These are phyloP conservation scores for Eretmochelys imbricata DNA, from an alignment of 2,113 vertebrate species.

Conservation along the genomic window DNA sequence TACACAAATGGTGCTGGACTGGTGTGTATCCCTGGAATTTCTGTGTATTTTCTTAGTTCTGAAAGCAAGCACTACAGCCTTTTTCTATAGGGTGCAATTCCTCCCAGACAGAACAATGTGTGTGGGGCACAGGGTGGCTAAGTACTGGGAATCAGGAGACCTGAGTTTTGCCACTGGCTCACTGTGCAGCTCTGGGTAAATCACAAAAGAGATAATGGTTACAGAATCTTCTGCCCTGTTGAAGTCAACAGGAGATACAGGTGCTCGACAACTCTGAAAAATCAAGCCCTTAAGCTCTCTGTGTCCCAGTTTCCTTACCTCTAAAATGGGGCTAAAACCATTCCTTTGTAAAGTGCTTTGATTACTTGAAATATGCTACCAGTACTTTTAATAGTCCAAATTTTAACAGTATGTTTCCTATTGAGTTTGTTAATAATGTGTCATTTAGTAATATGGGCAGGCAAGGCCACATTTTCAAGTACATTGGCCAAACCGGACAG, in stretches of 20 bases:
- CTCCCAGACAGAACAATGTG: background rate
- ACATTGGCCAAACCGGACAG: too few species aligned
- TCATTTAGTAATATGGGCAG: background rate
- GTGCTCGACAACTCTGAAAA: background rate
- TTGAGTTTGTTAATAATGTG: background rate
- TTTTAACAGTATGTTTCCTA: background rate
- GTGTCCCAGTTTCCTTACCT: background rate
- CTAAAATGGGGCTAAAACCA: background rate
- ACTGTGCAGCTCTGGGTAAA: background rate
- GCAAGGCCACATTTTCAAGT: background rate
- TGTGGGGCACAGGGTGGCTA: background rate
- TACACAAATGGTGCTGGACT: background rate
- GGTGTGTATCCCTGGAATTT: background rate
- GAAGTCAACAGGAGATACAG: background rate
- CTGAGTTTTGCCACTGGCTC: background rate
- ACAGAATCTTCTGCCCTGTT: background rate
- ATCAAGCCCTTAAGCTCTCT: background rate
- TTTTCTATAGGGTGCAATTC: background rate
- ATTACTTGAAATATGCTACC: background rate
- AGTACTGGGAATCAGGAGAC: background rate
- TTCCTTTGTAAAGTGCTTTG: background rate
- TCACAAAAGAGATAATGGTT: background rate
- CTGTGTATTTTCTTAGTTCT: background rate
- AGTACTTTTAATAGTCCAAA: background rate
- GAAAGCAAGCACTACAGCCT: background rate